A percentile compares a stretch with the other conserved stretches of the same genome.
Evolutionary conservation across 2,888 invertebrate genomes (phyloP).

Genomic region (Drosophila emarginata): DNA sequence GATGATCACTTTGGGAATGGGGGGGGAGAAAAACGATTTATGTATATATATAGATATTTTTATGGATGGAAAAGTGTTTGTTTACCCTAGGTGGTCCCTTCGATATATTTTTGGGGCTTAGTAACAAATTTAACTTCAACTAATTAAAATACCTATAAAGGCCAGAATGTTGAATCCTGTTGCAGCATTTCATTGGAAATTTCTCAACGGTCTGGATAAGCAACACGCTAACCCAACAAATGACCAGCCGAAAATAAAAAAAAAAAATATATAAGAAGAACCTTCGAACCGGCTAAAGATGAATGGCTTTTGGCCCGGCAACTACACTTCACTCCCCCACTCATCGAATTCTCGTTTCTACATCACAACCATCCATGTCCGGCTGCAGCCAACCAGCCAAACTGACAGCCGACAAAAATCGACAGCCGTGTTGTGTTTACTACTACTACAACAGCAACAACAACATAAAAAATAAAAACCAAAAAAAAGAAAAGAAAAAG

Average conservation of each 20-base stretch:
- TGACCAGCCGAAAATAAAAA: slow-evolving; percentile 22
- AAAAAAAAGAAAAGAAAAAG: slow-evolving; percentile 28
- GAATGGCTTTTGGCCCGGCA: slow-evolving; percentile 56
- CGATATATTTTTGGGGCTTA: background rate
- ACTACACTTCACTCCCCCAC: slow-evolving; percentile 7
- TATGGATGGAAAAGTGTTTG: slow-evolving; percentile 28
- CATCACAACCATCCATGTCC: slow-evolving; percentile 44
- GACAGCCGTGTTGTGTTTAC: slow-evolving; percentile 71
- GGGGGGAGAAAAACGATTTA: slow-evolving; percentile 25
- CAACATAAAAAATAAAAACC: slow-evolving; percentile 28
- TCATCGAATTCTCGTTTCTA: slow-evolving; percentile 37
- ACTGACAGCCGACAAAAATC: slow-evolving; percentile 72
- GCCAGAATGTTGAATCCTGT: slow-evolving; percentile 67
- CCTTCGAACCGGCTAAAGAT: slow-evolving; percentile 74
- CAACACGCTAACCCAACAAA: slow-evolving; percentile 69
- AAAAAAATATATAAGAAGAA: background rate
- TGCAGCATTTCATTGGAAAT: slow-evolving; percentile 74
- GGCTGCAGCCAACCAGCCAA: slow-evolving; percentile 29
- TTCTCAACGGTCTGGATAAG: slow-evolving; percentile 63
- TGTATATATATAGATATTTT: slow-evolving; percentile 61
- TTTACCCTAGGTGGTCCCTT: slow-evolving; percentile 63
- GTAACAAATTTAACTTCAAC: slow-evolving; percentile 43
- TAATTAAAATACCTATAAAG: slow-evolving; percentile 75
- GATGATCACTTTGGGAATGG: slow-evolving; percentile 37
- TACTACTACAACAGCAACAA: slow-evolving; percentile 61